Base-by-base conservation (phyloP, 2,113 vertebrate species). In the Hymenochirus boettgeri region DNA sequence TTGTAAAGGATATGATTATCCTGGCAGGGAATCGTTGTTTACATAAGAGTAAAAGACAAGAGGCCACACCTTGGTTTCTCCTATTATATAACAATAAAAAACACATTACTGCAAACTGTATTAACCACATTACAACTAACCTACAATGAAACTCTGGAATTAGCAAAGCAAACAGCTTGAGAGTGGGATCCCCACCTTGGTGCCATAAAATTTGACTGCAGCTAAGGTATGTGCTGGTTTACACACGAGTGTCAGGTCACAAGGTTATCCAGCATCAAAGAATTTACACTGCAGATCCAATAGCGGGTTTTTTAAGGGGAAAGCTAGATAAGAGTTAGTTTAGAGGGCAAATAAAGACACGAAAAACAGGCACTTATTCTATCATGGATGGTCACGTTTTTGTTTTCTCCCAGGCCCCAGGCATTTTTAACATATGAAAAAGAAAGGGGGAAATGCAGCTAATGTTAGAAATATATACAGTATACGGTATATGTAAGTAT, bases 311-410 rank as follows among this genome's bases (percentile, higher is more conserved):
- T 58, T 33, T 50, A 11, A 2, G 39, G 29, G 29, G 31, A 39
- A 66, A 66, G 55, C 22, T 26, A 66, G 54, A 58, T 66, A 66
- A 66, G 55, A 2, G 26, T 50, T 50, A 23, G 15, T 54, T 65
- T 65, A 57, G n/a, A 66, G 51, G 31, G 64, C 17, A 58, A 58
- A 58, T 26, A 51, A n/a, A 26, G 54, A 66, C 55, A 58, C 58
- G 64, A 58, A 66, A 58, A 66, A 66, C 64, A 58, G 51, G 55
- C 55, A 29, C 27, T 25, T 66, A 51, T 39, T 25, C 47, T 37
- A n/a, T 58, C 22, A 58, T 58, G 31, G 55, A 48, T 50, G 42
- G 46, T 31, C 54, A 57, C 27, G 51, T 18, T 39, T 66, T 21
- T 58, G 22, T 39, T 29, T 33, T 57, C 26, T 21, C 54, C 27